phyloP scores from a whole-genome alignment of 2,113 vertebrate genomes.

The Trinectes maculatus region DNA sequence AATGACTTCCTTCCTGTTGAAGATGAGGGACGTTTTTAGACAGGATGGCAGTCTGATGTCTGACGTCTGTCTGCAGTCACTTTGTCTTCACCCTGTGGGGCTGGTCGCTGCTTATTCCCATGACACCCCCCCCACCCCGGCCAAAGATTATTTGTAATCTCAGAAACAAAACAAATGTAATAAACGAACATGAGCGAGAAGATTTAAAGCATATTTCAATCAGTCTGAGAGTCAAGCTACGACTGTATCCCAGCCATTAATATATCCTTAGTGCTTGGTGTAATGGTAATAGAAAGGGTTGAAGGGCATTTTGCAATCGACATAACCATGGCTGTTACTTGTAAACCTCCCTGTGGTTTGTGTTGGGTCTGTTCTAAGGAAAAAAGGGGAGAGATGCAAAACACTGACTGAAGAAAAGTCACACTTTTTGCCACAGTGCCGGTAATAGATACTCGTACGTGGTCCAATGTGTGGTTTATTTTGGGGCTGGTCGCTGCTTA shows the following conservation, averaged over 20 bases:
- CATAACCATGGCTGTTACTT: neutral
- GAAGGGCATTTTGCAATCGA: constrained; percentile 8
- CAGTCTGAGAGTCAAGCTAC: neutral
- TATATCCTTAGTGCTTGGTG: constrained; percentile 21
- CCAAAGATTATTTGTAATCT: neutral
- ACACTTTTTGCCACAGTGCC: constrained; percentile 19
- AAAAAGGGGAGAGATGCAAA: constrained; percentile 20
- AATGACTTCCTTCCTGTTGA: constrained; percentile 84
- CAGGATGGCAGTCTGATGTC: constrained; percentile 73
- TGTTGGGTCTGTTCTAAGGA: constrained; percentile 13
- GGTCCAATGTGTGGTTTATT: constrained; percentile 42
- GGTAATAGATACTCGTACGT: constrained; percentile 48
- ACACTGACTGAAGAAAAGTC: constrained; percentile 48
- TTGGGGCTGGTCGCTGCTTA: too few relatives aligned
- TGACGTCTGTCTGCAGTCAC: constrained; percentile 49
- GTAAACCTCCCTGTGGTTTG: constrained; percentile 21
- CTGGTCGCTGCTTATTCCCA: constrained; percentile 39
- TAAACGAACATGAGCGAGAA: too few relatives aligned
- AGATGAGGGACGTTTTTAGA: constrained; percentile 78
- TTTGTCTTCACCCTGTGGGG: constrained; percentile 37
- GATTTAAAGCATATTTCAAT: constrained; percentile 12
- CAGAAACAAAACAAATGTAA: constrained; percentile 2
- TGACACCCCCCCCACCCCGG: neutral
- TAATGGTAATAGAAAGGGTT: constrained; percentile 7
- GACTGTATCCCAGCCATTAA: constrained; percentile 1